phyloP scores from a whole-genome alignment of 1,140 invertebrate species.

The Galendromus occidentalis region DNA sequence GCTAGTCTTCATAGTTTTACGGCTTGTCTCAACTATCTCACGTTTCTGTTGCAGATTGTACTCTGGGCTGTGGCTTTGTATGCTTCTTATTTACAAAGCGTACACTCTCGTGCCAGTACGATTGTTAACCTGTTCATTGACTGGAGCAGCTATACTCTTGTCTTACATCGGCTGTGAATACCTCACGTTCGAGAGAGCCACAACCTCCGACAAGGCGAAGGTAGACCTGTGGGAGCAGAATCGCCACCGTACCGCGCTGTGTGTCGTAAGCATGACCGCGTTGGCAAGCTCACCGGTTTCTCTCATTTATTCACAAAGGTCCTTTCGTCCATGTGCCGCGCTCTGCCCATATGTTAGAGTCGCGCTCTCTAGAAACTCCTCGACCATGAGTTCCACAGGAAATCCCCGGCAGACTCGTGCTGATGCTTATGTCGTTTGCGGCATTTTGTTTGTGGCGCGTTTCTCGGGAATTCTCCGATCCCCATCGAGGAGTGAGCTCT shows the following conservation, averaged over 20 bases:
- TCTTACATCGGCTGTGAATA: conserved; percentile 26
- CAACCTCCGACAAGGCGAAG: neutral
- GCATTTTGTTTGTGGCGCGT: too few relatives aligned
- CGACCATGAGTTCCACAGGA: too few relatives aligned
- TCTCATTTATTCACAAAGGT: too few relatives aligned
- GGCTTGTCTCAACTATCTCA: conserved; percentile 20
- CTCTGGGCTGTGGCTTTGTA: conserved; percentile 42
- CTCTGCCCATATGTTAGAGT: too few relatives aligned
- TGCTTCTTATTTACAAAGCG: conserved; percentile 65
- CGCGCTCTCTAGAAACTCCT: too few relatives aligned
- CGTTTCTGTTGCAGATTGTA: conserved; percentile 18
- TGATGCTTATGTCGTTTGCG: too few relatives aligned
- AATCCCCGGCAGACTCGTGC: too few relatives aligned
- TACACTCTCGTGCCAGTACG: conserved; percentile 62
- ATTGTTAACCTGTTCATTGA: conserved; percentile 45
- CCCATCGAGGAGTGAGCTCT: too few relatives aligned
- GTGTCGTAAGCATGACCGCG: neutral
- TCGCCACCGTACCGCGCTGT: neutral
- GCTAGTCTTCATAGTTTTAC: conserved; percentile 20
- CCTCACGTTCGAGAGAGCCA: conserved; percentile 21
- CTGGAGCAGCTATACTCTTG: conserved; percentile 22
- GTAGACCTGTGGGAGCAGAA: neutral
- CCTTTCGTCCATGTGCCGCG: too few relatives aligned
- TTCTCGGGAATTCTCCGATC: too few relatives aligned
- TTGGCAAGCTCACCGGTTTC: neutral